Evolutionary conservation across 2,797 vertebrate species (phyloP), one percentile per base, ranked within the genome.

Genomic region (Gallinago solitaria): DNA sequence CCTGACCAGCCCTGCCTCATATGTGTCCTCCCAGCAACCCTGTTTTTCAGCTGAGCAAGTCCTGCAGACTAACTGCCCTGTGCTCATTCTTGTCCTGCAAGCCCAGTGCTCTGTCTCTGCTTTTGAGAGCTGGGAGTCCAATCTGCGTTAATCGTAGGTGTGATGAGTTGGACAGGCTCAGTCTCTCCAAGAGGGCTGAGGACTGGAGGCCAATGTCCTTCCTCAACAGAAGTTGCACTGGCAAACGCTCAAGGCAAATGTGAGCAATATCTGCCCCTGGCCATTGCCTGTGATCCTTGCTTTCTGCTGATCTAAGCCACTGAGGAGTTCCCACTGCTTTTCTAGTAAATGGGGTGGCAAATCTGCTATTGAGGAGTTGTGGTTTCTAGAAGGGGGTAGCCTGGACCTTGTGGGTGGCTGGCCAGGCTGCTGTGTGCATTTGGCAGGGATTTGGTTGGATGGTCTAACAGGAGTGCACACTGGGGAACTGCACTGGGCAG

Each of bases 211-310:
- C 16, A 18, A 3, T 6, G 30, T 47, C 28, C 6, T 63, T 87
- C n/a, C 17, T 74, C 6, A 7, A 2, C 16, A 30, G n/a, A 33
- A 83, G 25, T n/a, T 68, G 17, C 5, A 12, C 17, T 41, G 51
- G 24, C 8, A 60, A 14, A 30, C 16, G 14, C 43, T 63, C 2
- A 2, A 37, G 28, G 45, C 53, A 33, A 39, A 9, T 1, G 11
- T 53, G 41, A 83, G 27, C 59, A 41, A 1, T 30, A 1, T 60
- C 56, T 85, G 25, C 41, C 33, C 32, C 30, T 27, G 54, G 21
- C 23, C 11, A 11, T 78, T 19, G 4, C 0, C 0, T 0, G 0
- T 32, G 60, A n/a, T 27, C 71, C 35, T 74, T 64, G 48, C 8
- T 37, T 80, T 56, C 35, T 75, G 0, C 37, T 19, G 61, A 23